phyloP scores from a whole-genome alignment of 2,888 invertebrate species.

The Pollenia amentaria region DNA sequence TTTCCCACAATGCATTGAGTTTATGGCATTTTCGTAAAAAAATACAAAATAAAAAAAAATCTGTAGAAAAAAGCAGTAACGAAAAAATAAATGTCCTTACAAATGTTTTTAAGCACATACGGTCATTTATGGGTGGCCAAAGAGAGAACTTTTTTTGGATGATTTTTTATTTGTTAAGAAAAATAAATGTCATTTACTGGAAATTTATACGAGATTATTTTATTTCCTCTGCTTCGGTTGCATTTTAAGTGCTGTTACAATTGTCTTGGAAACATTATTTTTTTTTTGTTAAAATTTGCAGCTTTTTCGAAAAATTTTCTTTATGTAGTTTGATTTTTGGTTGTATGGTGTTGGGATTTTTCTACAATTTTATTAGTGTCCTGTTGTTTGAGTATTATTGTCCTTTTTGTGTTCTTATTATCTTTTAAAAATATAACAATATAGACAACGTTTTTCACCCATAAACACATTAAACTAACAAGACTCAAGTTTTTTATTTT shows the following conservation, averaged over 20 bases:
- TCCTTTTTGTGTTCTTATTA: constrained; percentile 27
- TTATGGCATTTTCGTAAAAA: constrained; percentile 31
- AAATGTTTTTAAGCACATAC: constrained; percentile 62
- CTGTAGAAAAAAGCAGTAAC: constrained; percentile 17
- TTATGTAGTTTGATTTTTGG: not conserved
- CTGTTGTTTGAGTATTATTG: constrained; percentile 39
- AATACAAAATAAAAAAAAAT: not conserved
- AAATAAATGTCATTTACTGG: constrained; percentile 48
- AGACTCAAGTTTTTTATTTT: constrained; percentile 40
- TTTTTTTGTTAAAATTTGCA: not conserved
- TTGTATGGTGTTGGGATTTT: constrained; percentile 43
- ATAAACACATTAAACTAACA: constrained; percentile 80
- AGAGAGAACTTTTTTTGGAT: constrained; percentile 25
- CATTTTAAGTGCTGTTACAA: constrained; percentile 80
- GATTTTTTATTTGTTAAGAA: not conserved
- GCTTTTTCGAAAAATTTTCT: not conserved
- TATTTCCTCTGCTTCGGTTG: constrained; percentile 81
- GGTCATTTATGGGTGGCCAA: constrained; percentile 48
- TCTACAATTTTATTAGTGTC: constrained; percentile 78
- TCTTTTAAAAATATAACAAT: constrained; percentile 50
- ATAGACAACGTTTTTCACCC: constrained; percentile 71
- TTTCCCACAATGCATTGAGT: constrained; percentile 39
- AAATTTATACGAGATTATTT: constrained; percentile 76
- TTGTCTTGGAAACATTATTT: constrained; percentile 67
- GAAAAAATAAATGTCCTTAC: constrained; percentile 64